Conservation (phyloP, 2,888 invertebrate genomes). For the Corythucha ciliata region DNA sequence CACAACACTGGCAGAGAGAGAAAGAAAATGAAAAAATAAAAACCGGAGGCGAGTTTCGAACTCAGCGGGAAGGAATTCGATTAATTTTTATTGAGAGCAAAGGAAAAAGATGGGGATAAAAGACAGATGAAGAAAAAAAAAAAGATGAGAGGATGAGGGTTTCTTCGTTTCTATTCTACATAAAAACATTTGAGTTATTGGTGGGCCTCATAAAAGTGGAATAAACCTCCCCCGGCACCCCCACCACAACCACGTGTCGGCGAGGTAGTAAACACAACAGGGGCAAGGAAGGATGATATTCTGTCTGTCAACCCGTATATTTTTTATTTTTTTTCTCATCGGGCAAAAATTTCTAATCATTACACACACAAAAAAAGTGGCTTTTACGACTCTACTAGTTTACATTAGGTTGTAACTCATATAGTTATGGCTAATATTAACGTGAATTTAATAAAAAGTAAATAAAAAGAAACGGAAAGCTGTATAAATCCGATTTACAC, state of each 20-base stretch:
- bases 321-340: no score
- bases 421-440: no score
- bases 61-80: slow-evolving; percentile 25
- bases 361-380: slow-evolving; percentile 23
- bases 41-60: slow-evolving; percentile 2
- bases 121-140: slow-evolving; percentile 1
- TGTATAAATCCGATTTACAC: no score
- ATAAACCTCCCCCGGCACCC: slow-evolving; percentile 15
- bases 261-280: no score
- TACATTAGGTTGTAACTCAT: no score
- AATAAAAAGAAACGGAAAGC: no score
- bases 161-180: slow-evolving; percentile 26
- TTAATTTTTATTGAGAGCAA: slow-evolving; percentile 23
- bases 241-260: slow-evolving; percentile 22
- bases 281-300: slow-evolving; percentile 22
- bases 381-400: slow-evolving; percentile 26
- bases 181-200: slow-evolving; percentile 26
- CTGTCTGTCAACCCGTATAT: no score
- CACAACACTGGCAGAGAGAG: slow-evolving; percentile 2
- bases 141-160: no score
- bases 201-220: slow-evolving; percentile 22
- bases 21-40: slow-evolving; percentile 5
- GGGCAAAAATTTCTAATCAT: slow-evolving; percentile 25
- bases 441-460: no score
- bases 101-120: neutral